phyloP scores from a whole-genome alignment of 2,888 invertebrate species.

The Amphipyra tragopoginis region DNA sequence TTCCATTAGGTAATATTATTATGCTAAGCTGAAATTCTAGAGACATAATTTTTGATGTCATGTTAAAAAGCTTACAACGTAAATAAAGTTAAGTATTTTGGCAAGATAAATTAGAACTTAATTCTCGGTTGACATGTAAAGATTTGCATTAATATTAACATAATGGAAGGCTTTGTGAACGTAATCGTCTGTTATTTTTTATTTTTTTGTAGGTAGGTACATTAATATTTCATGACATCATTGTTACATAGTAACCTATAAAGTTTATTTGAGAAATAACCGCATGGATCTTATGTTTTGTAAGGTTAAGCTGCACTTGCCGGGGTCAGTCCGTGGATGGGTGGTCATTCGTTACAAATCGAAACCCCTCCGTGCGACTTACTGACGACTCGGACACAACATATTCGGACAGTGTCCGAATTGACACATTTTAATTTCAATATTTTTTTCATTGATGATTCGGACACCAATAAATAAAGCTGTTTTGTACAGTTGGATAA shows the following conservation, averaged over 20 bases:
- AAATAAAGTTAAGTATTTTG: conserved; percentile 17
- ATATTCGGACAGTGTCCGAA: too few relatives aligned
- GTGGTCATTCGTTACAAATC: too few relatives aligned
- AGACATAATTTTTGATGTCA: conserved; percentile 11
- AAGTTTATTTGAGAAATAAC: not conserved
- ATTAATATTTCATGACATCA: not conserved
- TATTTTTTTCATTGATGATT: too few relatives aligned
- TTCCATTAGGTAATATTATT: conserved; percentile 21
- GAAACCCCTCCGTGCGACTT: too few relatives aligned
- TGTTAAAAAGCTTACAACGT: conserved; percentile 13
- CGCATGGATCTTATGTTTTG: too few relatives aligned
- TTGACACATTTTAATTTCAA: too few relatives aligned
- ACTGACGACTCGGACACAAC: too few relatives aligned
- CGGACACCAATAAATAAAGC: too few relatives aligned
- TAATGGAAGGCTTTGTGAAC: conserved; percentile 5
- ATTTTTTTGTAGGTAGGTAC: too few relatives aligned
- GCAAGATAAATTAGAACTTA: conserved; percentile 21
- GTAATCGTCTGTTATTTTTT: conserved; percentile 1
- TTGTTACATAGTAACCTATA: not conserved
- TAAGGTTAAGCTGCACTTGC: too few relatives aligned
- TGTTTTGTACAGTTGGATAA: too few relatives aligned
- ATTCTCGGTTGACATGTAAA: conserved; percentile 17
- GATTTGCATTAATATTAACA: conserved; percentile 29
- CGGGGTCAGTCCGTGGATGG: too few relatives aligned
- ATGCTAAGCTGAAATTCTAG: conserved; percentile 7